Percentiles rank a stretch among this genome's conserved stretches.
Conservation (phyloP, 1,140 invertebrate genomes). For the Meteorus sp. region DNA sequence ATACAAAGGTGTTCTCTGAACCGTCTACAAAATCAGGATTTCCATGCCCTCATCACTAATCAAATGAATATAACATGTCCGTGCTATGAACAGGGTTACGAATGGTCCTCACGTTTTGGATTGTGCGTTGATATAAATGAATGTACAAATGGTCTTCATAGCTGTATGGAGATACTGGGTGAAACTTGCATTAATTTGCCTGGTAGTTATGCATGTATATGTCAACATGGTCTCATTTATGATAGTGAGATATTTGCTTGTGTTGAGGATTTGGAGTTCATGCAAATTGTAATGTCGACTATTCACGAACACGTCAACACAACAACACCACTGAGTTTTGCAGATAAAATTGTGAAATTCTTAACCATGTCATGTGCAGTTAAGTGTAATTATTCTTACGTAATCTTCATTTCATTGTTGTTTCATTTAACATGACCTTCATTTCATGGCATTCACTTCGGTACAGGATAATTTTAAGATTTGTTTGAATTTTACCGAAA, state of each 20-base stretch:
- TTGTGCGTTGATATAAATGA: slow-evolving; percentile 68
- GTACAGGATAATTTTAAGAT: no score
- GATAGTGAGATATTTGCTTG: background rate
- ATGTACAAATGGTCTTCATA: slow-evolving; percentile 53
- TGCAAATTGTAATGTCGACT: background rate
- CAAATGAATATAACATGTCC: slow-evolving; percentile 64
- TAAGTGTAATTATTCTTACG: background rate
- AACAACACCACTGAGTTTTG: background rate
- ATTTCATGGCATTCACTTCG: no score
- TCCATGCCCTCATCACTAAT: slow-evolving; percentile 58
- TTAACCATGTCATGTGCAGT: background rate
- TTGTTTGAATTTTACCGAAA: no score
- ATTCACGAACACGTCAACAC: background rate
- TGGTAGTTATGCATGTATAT: slow-evolving; percentile 59
- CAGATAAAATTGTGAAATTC: background rate
- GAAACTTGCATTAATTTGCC: slow-evolving; percentile 64
- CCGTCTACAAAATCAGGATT: slow-evolving; percentile 58
- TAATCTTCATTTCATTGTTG: no score
- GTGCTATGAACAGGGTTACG: slow-evolving; percentile 58
- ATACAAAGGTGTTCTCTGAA: slow-evolving; percentile 54
- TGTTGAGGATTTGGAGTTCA: background rate
- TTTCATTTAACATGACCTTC: no score
- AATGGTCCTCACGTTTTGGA: slow-evolving; percentile 63
- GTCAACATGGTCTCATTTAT: slow-evolving; percentile 55
- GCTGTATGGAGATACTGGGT: slow-evolving; percentile 48